Conservation (phyloP, 1,140 invertebrate species). For the Palaemon carinicauda region DNA sequence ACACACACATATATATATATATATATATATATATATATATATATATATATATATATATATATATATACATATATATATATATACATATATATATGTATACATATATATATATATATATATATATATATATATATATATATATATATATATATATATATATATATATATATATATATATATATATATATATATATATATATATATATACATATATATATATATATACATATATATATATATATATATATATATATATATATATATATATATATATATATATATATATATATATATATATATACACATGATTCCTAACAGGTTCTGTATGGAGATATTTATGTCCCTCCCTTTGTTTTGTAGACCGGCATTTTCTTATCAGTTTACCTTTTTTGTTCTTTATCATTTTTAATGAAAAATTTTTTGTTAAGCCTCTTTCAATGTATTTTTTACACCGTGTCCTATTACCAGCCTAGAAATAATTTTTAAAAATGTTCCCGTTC, state of each 20-base stretch:
- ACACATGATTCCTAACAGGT: too few relatives aligned
- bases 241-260: neutral
- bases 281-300: neutral
- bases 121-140: constrained; percentile 1
- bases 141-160: neutral
- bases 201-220: neutral
- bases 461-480: too few relatives aligned
- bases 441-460: too few relatives aligned
- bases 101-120: neutral
- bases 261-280: constrained; percentile 9
- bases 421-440: too few relatives aligned
- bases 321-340: too few relatives aligned
- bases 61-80: constrained; percentile 1
- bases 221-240: neutral
- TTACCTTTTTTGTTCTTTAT: too few relatives aligned
- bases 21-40: neutral
- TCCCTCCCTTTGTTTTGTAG: too few relatives aligned
- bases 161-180: neutral
- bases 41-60: constrained; percentile 3
- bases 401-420: too few relatives aligned
- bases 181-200: neutral
- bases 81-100: neutral
- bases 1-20: constrained; percentile 9
- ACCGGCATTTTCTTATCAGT: too few relatives aligned
- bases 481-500: too few relatives aligned